These are phyloP conservation scores for Glaucomys volans DNA, from an alignment of 2,113 vertebrate species.

Conservation along the genomic window DNA sequence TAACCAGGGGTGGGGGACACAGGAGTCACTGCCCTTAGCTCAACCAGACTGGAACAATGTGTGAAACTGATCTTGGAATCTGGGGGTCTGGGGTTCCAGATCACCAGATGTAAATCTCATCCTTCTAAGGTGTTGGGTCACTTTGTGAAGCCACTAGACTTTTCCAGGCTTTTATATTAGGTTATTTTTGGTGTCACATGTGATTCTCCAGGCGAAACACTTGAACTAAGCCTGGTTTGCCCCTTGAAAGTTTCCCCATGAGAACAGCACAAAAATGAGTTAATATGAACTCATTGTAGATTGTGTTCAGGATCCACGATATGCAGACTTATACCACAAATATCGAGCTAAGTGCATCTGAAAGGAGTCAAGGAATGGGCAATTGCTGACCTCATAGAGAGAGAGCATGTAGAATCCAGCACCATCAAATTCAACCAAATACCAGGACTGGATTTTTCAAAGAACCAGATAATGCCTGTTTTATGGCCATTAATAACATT, in stretches of 20 bases:
- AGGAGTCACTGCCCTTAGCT: too few species aligned
- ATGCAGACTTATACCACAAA: neutral
- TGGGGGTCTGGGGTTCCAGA: too few species aligned
- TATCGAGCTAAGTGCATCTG: neutral
- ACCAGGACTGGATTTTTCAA: conserved; percentile 62
- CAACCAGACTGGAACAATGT: too few species aligned
- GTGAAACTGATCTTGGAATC: too few species aligned
- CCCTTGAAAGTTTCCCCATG: neutral
- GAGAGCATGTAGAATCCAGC: neutral
- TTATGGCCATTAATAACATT: conserved; percentile 79
- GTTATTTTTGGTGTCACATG: neutral
- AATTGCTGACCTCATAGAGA: neutral
- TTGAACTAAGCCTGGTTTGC: neutral
- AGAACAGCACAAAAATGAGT: neutral
- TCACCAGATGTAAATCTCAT: too few species aligned
- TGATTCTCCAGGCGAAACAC: neutral
- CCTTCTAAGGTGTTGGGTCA: too few species aligned
- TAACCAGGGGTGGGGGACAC: too few species aligned
- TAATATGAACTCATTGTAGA: neutral
- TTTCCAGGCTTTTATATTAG: neutral
- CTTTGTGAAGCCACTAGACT: too few species aligned
- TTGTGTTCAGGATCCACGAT: neutral
- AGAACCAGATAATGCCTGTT: conserved; percentile 71
- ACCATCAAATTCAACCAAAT: conserved; percentile 46
- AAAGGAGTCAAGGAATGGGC: neutral